A percentile compares a stretch with the other conserved stretches of the same genome.
Evolutionary conservation across 2,797 vertebrate genomes (phyloP).

Genomic region (Rachycentron canadum): DNA sequence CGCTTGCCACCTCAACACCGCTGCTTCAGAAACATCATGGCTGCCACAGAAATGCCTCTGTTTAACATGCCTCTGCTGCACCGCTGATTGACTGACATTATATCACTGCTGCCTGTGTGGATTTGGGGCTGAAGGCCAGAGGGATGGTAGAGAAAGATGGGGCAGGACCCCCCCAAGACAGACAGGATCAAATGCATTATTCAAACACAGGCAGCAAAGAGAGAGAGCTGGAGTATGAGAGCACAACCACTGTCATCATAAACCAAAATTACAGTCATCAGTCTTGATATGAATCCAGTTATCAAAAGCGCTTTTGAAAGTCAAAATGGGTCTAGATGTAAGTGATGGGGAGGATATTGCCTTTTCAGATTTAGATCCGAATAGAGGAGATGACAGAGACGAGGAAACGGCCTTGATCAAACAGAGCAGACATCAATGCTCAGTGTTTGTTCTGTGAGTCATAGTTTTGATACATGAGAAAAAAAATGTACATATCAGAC

Average conservation of each 20-base stretch:
- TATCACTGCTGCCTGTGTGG: conserved; percentile 48
- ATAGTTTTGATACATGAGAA: conserved; percentile 59
- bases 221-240: conserved; percentile 29
- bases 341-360: conserved; percentile 52
- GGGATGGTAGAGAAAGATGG: background rate
- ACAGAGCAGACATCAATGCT: conserved; percentile 40
- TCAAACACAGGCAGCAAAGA: conserved; percentile 39
- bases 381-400: conserved; percentile 55
- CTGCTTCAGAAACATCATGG: conserved; percentile 72
- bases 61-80: conserved; percentile 63
- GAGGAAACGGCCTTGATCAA: conserved; percentile 55
- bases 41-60: conserved; percentile 60
- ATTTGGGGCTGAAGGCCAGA: conserved; percentile 5
- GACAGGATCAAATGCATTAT: conserved; percentile 58
- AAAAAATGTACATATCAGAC: conserved; percentile 66
- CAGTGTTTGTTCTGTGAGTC: conserved; percentile 51
- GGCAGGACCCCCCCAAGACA: no score
- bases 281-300: conserved; percentile 41
- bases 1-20: conserved; percentile 63
- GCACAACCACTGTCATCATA: conserved; percentile 26
- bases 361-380: conserved; percentile 45
- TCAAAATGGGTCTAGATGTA: conserved; percentile 34
- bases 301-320: conserved; percentile 60
- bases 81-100: conserved; percentile 55
- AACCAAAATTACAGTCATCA: conserved; percentile 50